Evolutionary conservation across 2,113 vertebrate genomes (phyloP), one percentile per base, ranked within the genome.

Genomic region (Antechinus flavipes): DNA sequence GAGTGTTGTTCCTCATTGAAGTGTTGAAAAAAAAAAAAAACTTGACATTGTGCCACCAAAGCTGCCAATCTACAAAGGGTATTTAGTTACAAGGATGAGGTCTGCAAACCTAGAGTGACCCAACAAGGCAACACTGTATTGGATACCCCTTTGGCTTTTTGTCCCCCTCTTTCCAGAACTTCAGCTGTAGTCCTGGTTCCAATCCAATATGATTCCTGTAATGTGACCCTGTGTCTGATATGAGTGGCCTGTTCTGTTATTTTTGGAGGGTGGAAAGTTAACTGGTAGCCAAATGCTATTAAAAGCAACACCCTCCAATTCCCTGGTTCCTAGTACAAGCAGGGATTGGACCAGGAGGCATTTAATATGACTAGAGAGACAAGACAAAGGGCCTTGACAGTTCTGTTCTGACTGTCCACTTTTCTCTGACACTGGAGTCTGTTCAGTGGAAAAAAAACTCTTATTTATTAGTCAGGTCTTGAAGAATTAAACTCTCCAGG

Each of bases 131-230:
- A 49, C 26, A 58, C 56, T 84, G 84, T 50, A 26, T 19, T n/a
- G 47, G 91, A 90, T 92, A 11, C 2, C 53, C n/a, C 94, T 42
- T 0, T 1, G n/a, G 47, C 23, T 90, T 91, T 2, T 0, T 89
- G n/a, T 91, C 46, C 91, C 96, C 61, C 56, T 90, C 84, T 91
- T 26, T 91, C 94, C 91, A 92, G 91, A 93, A 95, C 47, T 93
- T 96, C 93, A 50, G 92, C 46, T 90, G 47, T 95, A 96, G 93
- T 95, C 93, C 90, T 96, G 96, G 95, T 97, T 97, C 94, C 96
- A 90, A 91, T 95, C 93, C 97, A 96, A 90, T 1, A 53, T 96
- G 97, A 97, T 98, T 98, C 97, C 96, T 54, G 94, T 95, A 92
- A 95, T 3, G 7, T 94, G 56, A 96, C 91, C 95, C 91, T 91